Base-by-base conservation (phyloP, 1,140 invertebrate species). In the Elymnias hypermnestra region DNA sequence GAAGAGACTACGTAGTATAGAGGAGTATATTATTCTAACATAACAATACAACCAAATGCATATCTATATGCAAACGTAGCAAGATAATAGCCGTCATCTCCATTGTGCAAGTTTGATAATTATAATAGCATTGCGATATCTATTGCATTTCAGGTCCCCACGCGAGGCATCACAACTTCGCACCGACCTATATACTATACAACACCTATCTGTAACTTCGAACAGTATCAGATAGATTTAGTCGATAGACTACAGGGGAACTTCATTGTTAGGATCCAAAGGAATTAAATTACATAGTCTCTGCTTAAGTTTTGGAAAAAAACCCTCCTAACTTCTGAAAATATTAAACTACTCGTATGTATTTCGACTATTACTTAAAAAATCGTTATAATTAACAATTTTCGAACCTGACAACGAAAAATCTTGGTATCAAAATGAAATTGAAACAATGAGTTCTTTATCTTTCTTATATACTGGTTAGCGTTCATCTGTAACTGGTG, bases 61-160 rank as follows among this genome's bases (percentile, higher is more conserved):
- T 22, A 9, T 9, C 10, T 9, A 8, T 1, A 7, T 2, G 1
- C 9, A 4, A 31, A 31, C 28, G 3, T 31, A 31, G 23, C 23
- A 26, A 26, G 23, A 31, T 31, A 31, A 14, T 31, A 31, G 28
- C 10, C 13, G 28, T 8, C 28, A 14, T 14, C 28, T 31, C 10
- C 9, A 31, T 31, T 31, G 28, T 31, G 33, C 14, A 8, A 36
- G 33, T 36, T 39, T 31, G 19, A 39, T 47, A 47, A 47, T 47
- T 47, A 47, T 39, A 39, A 31, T 26, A 40, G 45, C 45, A 40
- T 33, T 31, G 28, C 37, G 19, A 48, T 39, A 48, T 47, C 44
- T 31, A 47, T 48, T 48, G 45, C 36, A 40, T 40, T 48, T 33
- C 26, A 48, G 28, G 45, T 48, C 33, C 45, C n/a, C 23, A 37